Percentiles rank a stretch among this genome's conserved stretches.
phyloP scores from a whole-genome alignment of 2,888 invertebrate genomes.

The Aleiodes alternator region DNA sequence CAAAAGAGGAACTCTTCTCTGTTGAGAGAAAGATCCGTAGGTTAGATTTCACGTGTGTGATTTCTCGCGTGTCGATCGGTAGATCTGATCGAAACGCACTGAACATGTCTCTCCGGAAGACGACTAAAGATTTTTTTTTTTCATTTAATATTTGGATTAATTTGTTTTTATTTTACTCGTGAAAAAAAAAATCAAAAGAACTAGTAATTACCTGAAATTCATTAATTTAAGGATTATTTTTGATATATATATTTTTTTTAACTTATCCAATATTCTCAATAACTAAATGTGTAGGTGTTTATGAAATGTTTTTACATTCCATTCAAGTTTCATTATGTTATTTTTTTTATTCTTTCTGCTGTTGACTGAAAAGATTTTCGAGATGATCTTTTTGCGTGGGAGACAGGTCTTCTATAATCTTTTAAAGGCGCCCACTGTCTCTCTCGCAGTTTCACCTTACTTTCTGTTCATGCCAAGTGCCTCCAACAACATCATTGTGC shows the following conservation, averaged over 20 bases:
- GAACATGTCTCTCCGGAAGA: conserved; percentile 23
- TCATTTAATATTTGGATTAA: neutral
- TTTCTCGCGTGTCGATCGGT: conserved; percentile 59
- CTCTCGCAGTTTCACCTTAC: conserved; percentile 10
- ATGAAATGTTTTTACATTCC: conserved; percentile 20
- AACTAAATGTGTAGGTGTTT: conserved; percentile 7
- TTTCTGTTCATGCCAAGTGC: conserved; percentile 19
- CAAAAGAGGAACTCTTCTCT: neutral
- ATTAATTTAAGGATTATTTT: neutral
- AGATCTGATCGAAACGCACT: conserved; percentile 45
- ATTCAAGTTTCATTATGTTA: conserved; percentile 22
- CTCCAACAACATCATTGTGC: conserved; percentile 17
- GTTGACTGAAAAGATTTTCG: neutral
- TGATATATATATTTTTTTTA: neutral
- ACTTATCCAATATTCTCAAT: neutral
- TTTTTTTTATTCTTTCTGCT: conserved; percentile 14
- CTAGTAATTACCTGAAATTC: neutral
- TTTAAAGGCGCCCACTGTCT: conserved; percentile 20
- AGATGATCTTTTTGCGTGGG: conserved; percentile 24
- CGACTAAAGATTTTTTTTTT: neutral
- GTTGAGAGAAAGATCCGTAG: conserved; percentile 5
- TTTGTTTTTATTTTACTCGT: neutral
- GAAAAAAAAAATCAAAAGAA: too few species aligned
- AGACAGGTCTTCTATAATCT: conserved; percentile 18
- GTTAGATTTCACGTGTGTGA: conserved; percentile 49